Percentiles rank a stretch among this genome's conserved stretches.
phyloP scores from a whole-genome alignment of 2,797 vertebrate genomes.

The Lagorchestes hirsutus region DNA sequence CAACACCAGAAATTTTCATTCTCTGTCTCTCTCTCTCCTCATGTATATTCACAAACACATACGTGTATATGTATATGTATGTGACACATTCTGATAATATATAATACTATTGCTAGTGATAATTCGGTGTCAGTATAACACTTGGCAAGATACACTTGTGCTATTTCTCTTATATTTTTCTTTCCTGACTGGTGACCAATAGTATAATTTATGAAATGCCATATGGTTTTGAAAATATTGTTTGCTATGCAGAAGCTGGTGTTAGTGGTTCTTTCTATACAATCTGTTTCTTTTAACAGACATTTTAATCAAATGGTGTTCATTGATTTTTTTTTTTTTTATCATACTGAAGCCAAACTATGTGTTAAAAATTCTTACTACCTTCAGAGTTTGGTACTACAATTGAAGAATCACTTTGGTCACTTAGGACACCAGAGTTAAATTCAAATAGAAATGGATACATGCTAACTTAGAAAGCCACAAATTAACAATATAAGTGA shows the following conservation, averaged over 20 bases:
- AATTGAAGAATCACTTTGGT: neutral
- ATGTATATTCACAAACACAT: neutral
- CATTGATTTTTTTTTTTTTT: neutral
- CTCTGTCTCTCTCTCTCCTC: neutral
- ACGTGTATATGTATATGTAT: neutral
- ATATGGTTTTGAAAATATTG: neutral
- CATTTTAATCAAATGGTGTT: neutral
- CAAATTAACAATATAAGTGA: neutral
- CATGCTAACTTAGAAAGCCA: neutral
- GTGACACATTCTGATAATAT: neutral
- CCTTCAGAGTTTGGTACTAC: neutral
- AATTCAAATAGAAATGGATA: neutral
- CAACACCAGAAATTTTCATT: neutral
- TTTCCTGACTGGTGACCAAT: neutral
- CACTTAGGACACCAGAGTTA: neutral
- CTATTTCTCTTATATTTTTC: neutral
- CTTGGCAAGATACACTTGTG: neutral
- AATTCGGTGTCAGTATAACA: neutral
- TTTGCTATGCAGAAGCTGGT: neutral
- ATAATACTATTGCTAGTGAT: neutral
- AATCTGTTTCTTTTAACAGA: neutral
- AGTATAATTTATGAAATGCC: constrained; percentile 1
- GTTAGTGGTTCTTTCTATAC: neutral
- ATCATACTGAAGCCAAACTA: neutral
- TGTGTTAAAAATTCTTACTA: neutral